Evolutionary conservation across 2,888 invertebrate genomes (phyloP), one percentile per base, ranked within the genome.

Genomic region (Nasonia oneida): DNA sequence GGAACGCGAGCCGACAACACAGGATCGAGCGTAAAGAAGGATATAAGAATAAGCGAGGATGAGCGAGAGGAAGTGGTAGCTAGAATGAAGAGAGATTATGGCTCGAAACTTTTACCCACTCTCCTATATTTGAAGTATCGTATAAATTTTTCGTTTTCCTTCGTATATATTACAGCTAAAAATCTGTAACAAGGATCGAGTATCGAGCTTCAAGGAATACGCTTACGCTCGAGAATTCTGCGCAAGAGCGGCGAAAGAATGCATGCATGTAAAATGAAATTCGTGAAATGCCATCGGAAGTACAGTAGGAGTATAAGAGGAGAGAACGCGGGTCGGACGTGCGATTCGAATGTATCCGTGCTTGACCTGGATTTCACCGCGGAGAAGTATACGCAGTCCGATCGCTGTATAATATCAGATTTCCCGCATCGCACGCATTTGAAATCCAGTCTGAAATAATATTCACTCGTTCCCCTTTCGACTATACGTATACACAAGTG

Each of bases 261-360:
- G 57, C 57, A 61, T 61, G 57, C 57, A 23, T n/a, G 57, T 61
- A 61, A 61, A 57, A 61, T 23, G n/a, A 61, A 61, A 53, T 53
- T 53, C n/a, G n/a, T 57, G n/a, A 57, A 57, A n/a, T 23, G 18
- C 57, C 6, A 23, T 57, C 15, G 18, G 14, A 53, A 53, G 53
- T 53, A 29, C 1, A 53, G 18, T 53, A 61, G 6, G 8, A 61
- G 53, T 15, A 53, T 53, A 53, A 29, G 0, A 37, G 37, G 37
- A 37, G 37, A 37, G 37, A 37, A n/a, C 3, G n/a, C 57, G 3
- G 57, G 8, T 61, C 18, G 6, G 57, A 61, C 57, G 57, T 15
- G 57, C 2, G 8, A 61, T 61, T 61, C 18, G n/a, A 61, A 61
- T n/a, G n/a, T 61, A 23, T 61, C 57, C 57, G 57, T 61, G 18